phyloP scores from a whole-genome alignment of 2,888 invertebrate species.

The Stenichneumon culpator region DNA sequence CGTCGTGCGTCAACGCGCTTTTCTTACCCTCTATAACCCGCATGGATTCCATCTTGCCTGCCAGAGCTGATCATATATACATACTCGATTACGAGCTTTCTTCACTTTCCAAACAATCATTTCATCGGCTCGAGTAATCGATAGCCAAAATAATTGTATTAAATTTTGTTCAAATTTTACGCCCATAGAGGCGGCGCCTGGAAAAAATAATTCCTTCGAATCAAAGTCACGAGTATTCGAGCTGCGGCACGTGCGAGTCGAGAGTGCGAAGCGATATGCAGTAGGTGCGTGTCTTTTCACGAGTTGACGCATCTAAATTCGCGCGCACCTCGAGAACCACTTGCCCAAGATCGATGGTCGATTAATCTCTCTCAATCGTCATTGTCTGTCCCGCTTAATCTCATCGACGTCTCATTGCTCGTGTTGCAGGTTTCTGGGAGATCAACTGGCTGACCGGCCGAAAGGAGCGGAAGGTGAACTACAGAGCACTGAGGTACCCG shows the following conservation, averaged over 20 bases:
- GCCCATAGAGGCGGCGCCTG: neutral
- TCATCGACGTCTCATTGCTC: conserved; percentile 63
- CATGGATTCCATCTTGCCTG: neutral
- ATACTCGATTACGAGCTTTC: conserved; percentile 20
- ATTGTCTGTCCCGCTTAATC: conserved; percentile 68
- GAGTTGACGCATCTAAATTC: conserved; percentile 59
- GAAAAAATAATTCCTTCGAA: conserved; percentile 59
- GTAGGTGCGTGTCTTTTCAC: conserved; percentile 50
- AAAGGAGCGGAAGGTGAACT: neutral
- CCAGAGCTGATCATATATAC: neutral
- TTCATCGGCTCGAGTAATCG: too few relatives aligned
- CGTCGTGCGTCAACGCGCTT: conserved; percentile 22
- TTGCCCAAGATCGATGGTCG: conserved; percentile 66
- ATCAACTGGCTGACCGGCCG: conserved; percentile 37
- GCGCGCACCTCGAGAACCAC: conserved; percentile 15
- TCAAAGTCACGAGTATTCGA: conserved; percentile 8
- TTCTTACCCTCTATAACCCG: neutral
- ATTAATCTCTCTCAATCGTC: conserved; percentile 71
- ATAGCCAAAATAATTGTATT: too few relatives aligned
- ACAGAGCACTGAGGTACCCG: conserved; percentile 5
- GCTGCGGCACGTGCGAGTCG: conserved; percentile 54
- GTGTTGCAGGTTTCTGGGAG: conserved; percentile 68
- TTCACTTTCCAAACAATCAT: neutral
- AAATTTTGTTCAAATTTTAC: too few relatives aligned
- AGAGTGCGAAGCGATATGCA: conserved; percentile 60